Evolutionary conservation across 2,888 invertebrate genomes (phyloP), one percentile per base, ranked within the genome.

Genomic region (Heteromyza rotundicornis): DNA sequence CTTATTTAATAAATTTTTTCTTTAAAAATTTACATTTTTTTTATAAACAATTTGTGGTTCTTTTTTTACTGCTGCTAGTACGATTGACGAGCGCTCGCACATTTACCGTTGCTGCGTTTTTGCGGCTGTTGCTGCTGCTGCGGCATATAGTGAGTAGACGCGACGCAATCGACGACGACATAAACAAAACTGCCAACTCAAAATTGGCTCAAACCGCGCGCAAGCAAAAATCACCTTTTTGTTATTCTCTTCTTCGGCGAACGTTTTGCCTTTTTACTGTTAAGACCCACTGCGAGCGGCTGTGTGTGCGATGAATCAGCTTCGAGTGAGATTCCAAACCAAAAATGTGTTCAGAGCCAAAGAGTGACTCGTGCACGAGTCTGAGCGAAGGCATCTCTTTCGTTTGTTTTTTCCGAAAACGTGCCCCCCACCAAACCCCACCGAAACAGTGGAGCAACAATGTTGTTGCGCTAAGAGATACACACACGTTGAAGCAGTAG

Each of bases 111-210:
- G n/a, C n/a, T 51, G 17, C 22, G 2, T 54, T 32, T 36, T 52
- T 32, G 60, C 66, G 65, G 70, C 64, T 74, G 65, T 70, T 71
- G 66, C 69, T 68, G n/a, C n/a, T n/a, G 71, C 73, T 66, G 70
- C 72, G 67, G 71, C 74, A 69, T 70, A n/a, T n/a, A 68, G 69
- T 66, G 73, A 73, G 73, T n/a, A 73, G 68, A 71, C 74, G 76
- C 78, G 63, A 65, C 69, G 65, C 64, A 64, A 68, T 64, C 66
- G 71, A 74, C 73, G 75, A 76, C 79, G 80, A 76, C 71, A 78
- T 79, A 79, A 79, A 80, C 80, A 79, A 79, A 80, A 79, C 79
- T 79, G 79, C 77, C 79, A 79, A 77, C 72, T 73, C 73, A 69
- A 79, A 78, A 79, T 78, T 80, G 80, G 78, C 79, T 80, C 79